Evolutionary conservation across 2,113 vertebrate genomes (phyloP).

Genomic region (Pristiophorus japonicus): DNA sequence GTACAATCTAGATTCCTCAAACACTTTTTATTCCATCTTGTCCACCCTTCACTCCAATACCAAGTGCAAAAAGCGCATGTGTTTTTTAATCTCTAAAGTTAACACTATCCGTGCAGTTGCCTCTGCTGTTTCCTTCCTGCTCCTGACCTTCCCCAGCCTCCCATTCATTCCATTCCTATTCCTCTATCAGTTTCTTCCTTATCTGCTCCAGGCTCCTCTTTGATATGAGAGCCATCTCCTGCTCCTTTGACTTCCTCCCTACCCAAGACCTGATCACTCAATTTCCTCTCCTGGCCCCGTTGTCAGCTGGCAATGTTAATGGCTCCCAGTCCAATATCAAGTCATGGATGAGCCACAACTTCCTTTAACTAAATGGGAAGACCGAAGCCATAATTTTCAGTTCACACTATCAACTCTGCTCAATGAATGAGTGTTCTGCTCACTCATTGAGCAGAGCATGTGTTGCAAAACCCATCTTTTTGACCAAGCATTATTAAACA

Average conservation of each 20-base stretch:
- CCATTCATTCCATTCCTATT: neutral
- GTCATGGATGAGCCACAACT: neutral
- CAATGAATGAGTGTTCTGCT: no score
- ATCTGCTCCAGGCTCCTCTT: no score
- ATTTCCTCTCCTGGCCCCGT: neutral
- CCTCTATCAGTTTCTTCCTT: neutral
- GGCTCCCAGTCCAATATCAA: neutral
- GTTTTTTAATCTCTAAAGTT: neutral
- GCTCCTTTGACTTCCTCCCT: neutral
- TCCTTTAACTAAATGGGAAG: neutral
- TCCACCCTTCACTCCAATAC: neutral
- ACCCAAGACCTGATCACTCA: neutral
- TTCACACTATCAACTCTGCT: neutral
- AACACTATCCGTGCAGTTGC: neutral
- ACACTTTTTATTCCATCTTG: neutral
- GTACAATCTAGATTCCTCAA: no score
- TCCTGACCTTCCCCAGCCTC: neutral
- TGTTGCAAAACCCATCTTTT: neutral
- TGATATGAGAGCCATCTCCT: neutral
- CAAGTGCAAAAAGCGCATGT: neutral
- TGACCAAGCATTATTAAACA: neutral
- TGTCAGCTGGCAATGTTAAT: neutral
- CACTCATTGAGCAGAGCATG: no score
- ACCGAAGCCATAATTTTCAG: neutral
- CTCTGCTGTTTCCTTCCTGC: neutral